Conservation (phyloP, 53 echinoderm and acorn worm genomes). For the Echinarachnius parma region DNA sequence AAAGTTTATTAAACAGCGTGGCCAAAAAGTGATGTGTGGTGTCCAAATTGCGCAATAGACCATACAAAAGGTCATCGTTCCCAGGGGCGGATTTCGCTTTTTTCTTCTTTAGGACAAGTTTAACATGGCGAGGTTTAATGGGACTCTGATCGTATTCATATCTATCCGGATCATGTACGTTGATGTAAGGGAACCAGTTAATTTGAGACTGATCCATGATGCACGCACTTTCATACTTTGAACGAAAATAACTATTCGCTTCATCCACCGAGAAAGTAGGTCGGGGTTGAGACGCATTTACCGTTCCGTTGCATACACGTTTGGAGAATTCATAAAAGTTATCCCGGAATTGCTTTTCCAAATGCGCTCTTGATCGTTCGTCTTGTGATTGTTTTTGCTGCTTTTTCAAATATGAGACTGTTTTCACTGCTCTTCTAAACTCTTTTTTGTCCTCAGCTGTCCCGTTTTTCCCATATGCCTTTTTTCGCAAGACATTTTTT, state of each 20-base stretch:
- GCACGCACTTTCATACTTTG: background rate
- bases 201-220: constrained; percentile 1
- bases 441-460: constrained; percentile 21
- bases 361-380: background rate
- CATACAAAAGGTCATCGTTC: constrained; percentile 28
- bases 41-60: constrained; percentile 1
- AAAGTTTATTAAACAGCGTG: constrained; percentile 18
- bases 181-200: constrained; percentile 21
- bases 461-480: constrained; percentile 11
- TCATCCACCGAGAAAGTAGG: constrained; percentile 17
- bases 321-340: constrained; percentile 34
- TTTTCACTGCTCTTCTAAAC: constrained; percentile 22
- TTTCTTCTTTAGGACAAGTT: constrained; percentile 6
- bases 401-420: constrained; percentile 25
- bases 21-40: constrained; percentile 29
- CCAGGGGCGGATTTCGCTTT: constrained; percentile 26
- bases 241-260: constrained; percentile 9
- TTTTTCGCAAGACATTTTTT: constrained; percentile 15
- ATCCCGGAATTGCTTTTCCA: constrained; percentile 7
- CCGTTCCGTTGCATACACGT: constrained; percentile 11
- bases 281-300: background rate
- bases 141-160: constrained; percentile 5
- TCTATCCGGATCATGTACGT: background rate
- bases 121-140: constrained; percentile 15
- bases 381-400: background rate